A percentile compares a stretch with the other conserved stretches of the same genome.
phyloP scores from a whole-genome alignment of 2,113 vertebrate genomes.

The Saiga tatarica region DNA sequence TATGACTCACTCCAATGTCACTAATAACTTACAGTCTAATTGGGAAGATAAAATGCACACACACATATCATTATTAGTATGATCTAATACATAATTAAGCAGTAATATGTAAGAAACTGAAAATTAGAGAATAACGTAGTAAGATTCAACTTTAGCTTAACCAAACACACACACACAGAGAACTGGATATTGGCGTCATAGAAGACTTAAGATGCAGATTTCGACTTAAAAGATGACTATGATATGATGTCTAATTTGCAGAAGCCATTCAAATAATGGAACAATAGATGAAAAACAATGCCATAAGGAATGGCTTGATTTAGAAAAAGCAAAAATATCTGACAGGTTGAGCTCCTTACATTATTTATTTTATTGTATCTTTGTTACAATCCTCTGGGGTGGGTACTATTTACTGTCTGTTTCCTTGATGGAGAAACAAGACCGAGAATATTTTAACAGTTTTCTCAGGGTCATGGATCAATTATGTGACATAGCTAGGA shows the following conservation, averaged over 20 bases:
- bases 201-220: background rate
- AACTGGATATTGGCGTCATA: background rate
- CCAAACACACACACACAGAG: background rate
- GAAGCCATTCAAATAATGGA: background rate
- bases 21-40: constrained; percentile 29
- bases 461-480: background rate
- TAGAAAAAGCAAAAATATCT: background rate
- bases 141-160: background rate
- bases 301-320: background rate
- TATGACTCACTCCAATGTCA: constrained; percentile 43
- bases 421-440: background rate
- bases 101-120: background rate
- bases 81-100: constrained; percentile 25
- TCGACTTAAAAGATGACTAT: background rate
- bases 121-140: constrained; percentile 2
- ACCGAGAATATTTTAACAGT: background rate
- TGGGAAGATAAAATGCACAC: background rate
- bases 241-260: background rate
- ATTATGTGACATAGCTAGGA: background rate
- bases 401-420: background rate
- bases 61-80: constrained; percentile 24
- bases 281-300: background rate
- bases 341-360: background rate
- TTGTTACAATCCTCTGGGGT: background rate
- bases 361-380: background rate